Evolutionary conservation across 2,797 vertebrate species (phyloP).

Genomic region (Sebastes paucispinis): DNA sequence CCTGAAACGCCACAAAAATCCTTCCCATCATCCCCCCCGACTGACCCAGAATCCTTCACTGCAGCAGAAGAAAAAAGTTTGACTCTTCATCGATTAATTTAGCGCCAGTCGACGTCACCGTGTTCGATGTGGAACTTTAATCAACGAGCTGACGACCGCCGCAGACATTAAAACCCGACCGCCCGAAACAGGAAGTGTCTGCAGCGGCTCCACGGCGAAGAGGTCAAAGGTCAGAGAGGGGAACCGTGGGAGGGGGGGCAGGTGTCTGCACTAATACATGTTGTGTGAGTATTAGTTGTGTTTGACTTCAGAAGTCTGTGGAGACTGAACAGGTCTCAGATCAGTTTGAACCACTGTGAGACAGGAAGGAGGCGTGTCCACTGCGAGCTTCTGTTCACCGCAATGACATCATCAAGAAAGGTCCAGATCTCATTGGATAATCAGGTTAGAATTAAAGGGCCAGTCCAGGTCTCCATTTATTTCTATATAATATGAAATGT

Average conservation of each 20-base stretch:
- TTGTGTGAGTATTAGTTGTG: slow-evolving; percentile 27
- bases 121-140: background rate
- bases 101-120: background rate
- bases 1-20: slow-evolving; percentile 39
- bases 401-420: background rate
- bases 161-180: background rate
- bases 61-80: background rate
- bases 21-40: slow-evolving; percentile 42
- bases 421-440: background rate
- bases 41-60: slow-evolving; percentile 30
- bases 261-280: slow-evolving; percentile 22
- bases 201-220: background rate
- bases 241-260: background rate
- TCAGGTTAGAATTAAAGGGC: background rate
- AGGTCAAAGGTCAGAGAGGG: slow-evolving; percentile 16
- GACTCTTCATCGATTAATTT: background rate
- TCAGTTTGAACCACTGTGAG: slow-evolving; percentile 69
- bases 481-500: background rate
- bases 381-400: slow-evolving; percentile 22
- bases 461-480: background rate
- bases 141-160: background rate
- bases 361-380: slow-evolving; percentile 38
- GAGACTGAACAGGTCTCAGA: slow-evolving; percentile 40
- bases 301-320: slow-evolving; percentile 39
- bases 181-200: background rate